Percentiles rank a stretch among this genome's conserved stretches.
These are phyloP conservation scores for Eristalis intricaria DNA, from an alignment of 2,888 invertebrate genomes.

Conservation along the genomic window DNA sequence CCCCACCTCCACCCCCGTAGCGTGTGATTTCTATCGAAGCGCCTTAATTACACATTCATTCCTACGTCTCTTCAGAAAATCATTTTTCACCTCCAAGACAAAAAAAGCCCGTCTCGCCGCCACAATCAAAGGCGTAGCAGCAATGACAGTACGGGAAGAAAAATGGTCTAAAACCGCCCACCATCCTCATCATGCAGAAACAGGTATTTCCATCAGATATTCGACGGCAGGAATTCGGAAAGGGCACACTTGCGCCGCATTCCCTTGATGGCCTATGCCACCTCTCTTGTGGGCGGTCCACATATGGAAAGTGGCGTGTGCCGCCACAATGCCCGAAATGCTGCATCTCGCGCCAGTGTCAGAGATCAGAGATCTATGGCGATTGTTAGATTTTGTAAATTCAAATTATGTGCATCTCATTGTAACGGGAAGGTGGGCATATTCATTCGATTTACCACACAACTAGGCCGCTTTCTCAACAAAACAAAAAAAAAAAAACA, in stretches of 20 bases:
- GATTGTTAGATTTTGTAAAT: constrained; percentile 19
- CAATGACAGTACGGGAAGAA: constrained; percentile 19
- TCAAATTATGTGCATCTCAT: constrained; percentile 58
- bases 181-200: constrained; percentile 19
- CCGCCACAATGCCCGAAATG: constrained; percentile 24
- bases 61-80: constrained; percentile 10
- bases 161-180: constrained; percentile 59
- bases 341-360: constrained; percentile 19
- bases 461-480: constrained; percentile 38
- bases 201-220: constrained; percentile 51
- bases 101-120: not conserved
- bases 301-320: constrained; percentile 57
- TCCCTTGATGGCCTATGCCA: constrained; percentile 4
- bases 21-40: constrained; percentile 20
- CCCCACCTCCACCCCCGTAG: not conserved
- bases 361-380: not conserved
- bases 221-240: constrained; percentile 29
- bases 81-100: constrained; percentile 1
- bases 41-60: constrained; percentile 43
- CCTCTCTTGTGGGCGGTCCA: constrained; percentile 45
- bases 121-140: not conserved
- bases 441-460: constrained; percentile 45
- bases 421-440: constrained; percentile 49
- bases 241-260: constrained; percentile 30
- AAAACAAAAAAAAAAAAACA: not conserved